phyloP scores from a whole-genome alignment of 2,113 vertebrate species.

The Sclerurus mexicanus region DNA sequence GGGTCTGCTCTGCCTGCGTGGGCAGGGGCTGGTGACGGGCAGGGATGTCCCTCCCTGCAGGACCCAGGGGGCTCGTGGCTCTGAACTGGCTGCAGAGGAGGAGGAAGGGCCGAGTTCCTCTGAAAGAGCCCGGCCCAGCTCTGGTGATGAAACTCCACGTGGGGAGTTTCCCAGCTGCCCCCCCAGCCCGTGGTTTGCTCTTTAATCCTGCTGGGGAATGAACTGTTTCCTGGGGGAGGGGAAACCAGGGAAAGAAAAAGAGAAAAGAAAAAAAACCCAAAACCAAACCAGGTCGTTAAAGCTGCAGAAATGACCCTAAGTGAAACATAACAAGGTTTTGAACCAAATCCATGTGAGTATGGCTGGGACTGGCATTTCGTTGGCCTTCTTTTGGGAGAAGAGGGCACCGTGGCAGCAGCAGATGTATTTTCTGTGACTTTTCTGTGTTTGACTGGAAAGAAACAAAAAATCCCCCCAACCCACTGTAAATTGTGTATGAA shows the following conservation, averaged over 20 bases:
- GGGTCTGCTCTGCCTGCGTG: not conserved
- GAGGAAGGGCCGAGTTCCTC: not conserved
- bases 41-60: not conserved
- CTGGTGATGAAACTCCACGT: not conserved
- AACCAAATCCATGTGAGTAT: slow-evolving; percentile 18
- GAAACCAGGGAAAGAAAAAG: not conserved
- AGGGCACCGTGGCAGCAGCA: slow-evolving; percentile 68
- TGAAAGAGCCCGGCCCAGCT: not conserved
- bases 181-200: not conserved
- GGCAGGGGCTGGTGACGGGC: not conserved
- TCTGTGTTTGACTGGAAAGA: slow-evolving; percentile 43
- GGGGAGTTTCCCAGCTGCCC: not conserved
- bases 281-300: not conserved
- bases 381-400: not conserved
- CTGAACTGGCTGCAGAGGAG: slow-evolving; percentile 23
- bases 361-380: not conserved
- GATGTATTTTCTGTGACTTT: slow-evolving; percentile 69
- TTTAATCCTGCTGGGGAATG: not conserved
- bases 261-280: too few species aligned
- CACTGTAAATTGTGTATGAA: slow-evolving; percentile 77
- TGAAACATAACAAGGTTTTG: not conserved
- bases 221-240: not conserved
- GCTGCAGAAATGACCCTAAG: not conserved
- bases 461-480: not conserved
- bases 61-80: not conserved